Evolutionary conservation across 2,113 vertebrate species (phyloP).

Genomic region (Podarcis muralis): DNA sequence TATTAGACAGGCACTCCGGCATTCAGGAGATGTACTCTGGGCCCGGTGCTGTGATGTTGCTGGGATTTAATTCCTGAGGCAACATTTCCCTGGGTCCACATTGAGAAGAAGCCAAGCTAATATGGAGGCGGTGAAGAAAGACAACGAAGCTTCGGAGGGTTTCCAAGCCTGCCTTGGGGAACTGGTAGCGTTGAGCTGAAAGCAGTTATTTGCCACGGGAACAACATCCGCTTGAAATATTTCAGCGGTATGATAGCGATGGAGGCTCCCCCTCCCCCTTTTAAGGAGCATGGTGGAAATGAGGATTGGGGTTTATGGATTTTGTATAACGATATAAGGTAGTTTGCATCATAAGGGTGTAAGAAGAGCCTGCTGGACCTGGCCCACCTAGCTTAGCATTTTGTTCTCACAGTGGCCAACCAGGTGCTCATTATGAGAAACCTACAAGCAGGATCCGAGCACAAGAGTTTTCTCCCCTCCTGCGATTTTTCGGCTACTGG

Average conservation of each 20-base stretch:
- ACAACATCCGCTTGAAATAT: too few species aligned
- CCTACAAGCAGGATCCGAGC: too few species aligned
- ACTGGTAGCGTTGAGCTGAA: rapidly evolving
- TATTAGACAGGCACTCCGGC: not conserved
- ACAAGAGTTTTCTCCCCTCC: too few species aligned
- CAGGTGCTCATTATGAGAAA: too few species aligned
- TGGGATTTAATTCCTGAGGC: conserved; percentile 36
- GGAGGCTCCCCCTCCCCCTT: not conserved
- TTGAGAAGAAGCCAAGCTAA: conserved; percentile 29
- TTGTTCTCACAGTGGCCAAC: too few species aligned
- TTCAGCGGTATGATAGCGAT: rapidly evolving
- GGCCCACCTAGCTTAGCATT: too few species aligned
- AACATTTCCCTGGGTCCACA: conserved; percentile 6
- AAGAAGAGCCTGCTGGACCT: too few species aligned
- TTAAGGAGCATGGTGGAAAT: not conserved
- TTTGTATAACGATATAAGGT: not conserved
- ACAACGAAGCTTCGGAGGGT: not conserved
- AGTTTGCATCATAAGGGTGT: too few species aligned
- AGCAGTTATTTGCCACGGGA: not conserved
- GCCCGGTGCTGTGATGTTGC: conserved; percentile 2
- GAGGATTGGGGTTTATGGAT: not conserved
- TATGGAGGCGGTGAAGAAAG: not conserved
- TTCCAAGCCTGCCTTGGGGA: not conserved
- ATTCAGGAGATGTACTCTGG: not conserved
- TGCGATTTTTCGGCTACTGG: too few species aligned